These are phyloP conservation scores for Apostichopus californicus DNA, from an alignment of 35 echinoderm and acorn worm genomes.

Conservation along the genomic window DNA sequence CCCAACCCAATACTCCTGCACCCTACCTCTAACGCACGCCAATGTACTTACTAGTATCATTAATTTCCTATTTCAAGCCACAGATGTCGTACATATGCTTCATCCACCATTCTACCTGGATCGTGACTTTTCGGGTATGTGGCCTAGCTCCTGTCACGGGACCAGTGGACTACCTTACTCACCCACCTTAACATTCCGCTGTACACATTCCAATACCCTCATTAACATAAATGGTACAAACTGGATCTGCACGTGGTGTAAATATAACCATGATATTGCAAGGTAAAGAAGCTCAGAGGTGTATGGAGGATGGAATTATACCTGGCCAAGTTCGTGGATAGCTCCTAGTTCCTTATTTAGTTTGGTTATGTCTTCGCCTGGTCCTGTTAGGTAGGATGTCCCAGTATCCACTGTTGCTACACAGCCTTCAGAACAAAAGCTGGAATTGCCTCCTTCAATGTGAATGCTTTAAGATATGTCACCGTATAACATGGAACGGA, in stretches of 20 bases:
- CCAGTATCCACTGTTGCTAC: constrained; percentile 84
- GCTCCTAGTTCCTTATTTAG: constrained; percentile 64
- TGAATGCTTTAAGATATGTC: neutral
- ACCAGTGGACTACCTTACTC: too few relatives aligned
- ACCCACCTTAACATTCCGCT: too few relatives aligned
- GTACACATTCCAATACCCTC: neutral
- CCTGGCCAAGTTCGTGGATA: neutral
- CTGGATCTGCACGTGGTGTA: neutral
- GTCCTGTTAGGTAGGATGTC: constrained; percentile 74
- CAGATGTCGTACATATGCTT: too few relatives aligned
- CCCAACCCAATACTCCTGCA: too few relatives aligned
- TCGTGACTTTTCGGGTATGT: too few relatives aligned
- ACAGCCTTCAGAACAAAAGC: constrained; percentile 56
- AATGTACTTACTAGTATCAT: too few relatives aligned
- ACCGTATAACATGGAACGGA: too few relatives aligned
- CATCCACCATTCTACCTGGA: too few relatives aligned
- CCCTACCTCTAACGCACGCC: too few relatives aligned
- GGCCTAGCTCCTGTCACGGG: neutral
- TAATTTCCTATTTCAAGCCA: too few relatives aligned
- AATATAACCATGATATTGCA: neutral
- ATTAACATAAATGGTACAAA: neutral
- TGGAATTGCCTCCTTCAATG: neutral
- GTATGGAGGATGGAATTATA: neutral
- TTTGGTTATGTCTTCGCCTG: constrained; percentile 58
- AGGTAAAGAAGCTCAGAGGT: neutral